Evolutionary conservation across 2,797 vertebrate species (phyloP), one percentile per base, ranked within the genome.

Genomic region (Enteromius treurensis): DNA sequence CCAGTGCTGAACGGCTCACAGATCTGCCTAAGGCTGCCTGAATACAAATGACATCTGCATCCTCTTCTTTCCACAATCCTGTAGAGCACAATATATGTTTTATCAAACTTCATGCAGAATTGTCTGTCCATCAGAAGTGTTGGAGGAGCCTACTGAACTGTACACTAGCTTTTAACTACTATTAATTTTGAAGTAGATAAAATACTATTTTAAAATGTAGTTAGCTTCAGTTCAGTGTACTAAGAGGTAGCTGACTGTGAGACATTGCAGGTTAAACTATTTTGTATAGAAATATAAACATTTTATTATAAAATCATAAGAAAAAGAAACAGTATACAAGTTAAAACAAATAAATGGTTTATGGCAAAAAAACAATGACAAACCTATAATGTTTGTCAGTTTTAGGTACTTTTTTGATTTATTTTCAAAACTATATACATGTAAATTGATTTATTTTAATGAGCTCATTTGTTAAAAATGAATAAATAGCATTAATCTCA

Each of bases 11-110:
- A 75, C 29, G 83, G 77, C 84, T 86, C 83, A 85, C 69, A 65
- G 83, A 82, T 49, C 71, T 47, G 71, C 80, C 71, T 62, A 83
- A 82, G 74, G 78, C 81, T 88, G 23, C 83, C 81, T 58, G 19
- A 88, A 88, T 86, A 86, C 83, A 85, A 88, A 86, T 83, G 34
- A 65, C 42, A 34, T 77, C 62, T 40, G 40, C 76, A 45, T 29
- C 10, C 67, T 32, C 26, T 64, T 19, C 37, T 26, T 73, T 32
- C 11, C 62, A 69, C 53, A 29, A 10, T 53, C 26, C 10, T 40
- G 21, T 11, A 23, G n/a, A 23, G 2, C 17, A 53, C 60, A 79
- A 51, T 53, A 65, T 49, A 65, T 23, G 45, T 37, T 67, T 74
- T 74, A 74, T 74, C 17, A 74, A 32, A 53, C 10, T 74, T n/a